Evolutionary conservation across 2,797 vertebrate species (phyloP).

Genomic region (Alcedo quadribrachys): DNA sequence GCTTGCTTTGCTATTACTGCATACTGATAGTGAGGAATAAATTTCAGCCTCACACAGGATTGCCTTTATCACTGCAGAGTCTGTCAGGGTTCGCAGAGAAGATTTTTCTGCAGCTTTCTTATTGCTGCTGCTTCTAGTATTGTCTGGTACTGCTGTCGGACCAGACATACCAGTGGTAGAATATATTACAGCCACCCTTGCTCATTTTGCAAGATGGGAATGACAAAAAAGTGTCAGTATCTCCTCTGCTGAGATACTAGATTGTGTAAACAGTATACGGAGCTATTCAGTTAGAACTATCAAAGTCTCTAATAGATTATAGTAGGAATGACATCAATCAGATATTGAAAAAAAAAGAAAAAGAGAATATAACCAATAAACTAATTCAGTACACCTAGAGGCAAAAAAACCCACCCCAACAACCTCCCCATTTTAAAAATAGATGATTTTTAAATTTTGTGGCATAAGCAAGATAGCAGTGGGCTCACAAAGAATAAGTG

Average conservation of each 20-base stretch:
- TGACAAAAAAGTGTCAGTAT: not conserved
- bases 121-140: not conserved
- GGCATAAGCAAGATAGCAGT: slow-evolving; percentile 16
- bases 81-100: not conserved
- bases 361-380: not conserved
- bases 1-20: not conserved
- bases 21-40: not conserved
- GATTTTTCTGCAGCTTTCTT: not conserved
- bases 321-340: not conserved
- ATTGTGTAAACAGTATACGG: not conserved
- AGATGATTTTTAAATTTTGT: not conserved
- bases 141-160: not conserved
- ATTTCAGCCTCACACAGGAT: not conserved
- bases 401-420: not conserved
- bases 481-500: slow-evolving; percentile 13
- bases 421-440: not conserved
- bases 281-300: not conserved
- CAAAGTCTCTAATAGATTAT: not conserved
- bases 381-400: not conserved
- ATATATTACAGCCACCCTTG: not conserved
- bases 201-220: not conserved
- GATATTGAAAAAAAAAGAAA: not conserved
- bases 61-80: not conserved
- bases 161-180: not conserved
- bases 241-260: not conserved